Evolutionary conservation across 2,113 vertebrate genomes (phyloP), one percentile per base, ranked within the genome.

Genomic region (Ascaphus truei): DNA sequence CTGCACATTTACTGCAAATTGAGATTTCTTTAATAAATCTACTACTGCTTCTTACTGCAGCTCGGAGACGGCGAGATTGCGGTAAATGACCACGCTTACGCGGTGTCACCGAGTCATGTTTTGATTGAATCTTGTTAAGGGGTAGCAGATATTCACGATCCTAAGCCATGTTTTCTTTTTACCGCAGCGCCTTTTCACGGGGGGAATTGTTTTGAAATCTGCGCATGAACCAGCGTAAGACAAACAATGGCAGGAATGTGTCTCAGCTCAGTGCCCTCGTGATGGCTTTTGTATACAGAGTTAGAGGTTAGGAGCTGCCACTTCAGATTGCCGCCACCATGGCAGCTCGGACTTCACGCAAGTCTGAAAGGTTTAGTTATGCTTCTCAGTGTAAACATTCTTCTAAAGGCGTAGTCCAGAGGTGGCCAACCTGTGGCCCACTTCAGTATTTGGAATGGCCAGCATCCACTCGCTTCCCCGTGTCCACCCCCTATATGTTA

Each of bases 171-270:
- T n/a, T n/a, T n/a, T n/a, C n/a, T n/a, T n/a, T n/a, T n/a, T n/a
- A n/a, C n/a, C n/a, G n/a, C n/a, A n/a, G n/a, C n/a, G n/a, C n/a
- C n/a, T n/a, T n/a, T n/a, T n/a, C n/a, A n/a, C n/a, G n/a, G n/a
- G n/a, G 18, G 15, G 7, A 55, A 55, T 11, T 31, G 6, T 29
- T 31, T 55, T 31, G 26, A 48, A 74, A 58, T 10, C 1, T 1
- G 59, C 50, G 63, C 66, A 73, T 72, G 64, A 75, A 78, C 72
- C 74, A 23, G 51, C 34, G 55, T 12, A 62, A 75, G 27, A 55
- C 34, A 77, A 81, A 74, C 74, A 16, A 78, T 0, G 48, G 3
- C 15, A 73, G 81, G 78, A 84, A 84, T 76, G 83, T 3, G 27
- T 26, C 76, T 71, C 56, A 52, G 73, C 30, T 11, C 1, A 52